Conservation (phyloP, 2,888 invertebrate genomes). For the Margaritifera margaritifera region DNA sequence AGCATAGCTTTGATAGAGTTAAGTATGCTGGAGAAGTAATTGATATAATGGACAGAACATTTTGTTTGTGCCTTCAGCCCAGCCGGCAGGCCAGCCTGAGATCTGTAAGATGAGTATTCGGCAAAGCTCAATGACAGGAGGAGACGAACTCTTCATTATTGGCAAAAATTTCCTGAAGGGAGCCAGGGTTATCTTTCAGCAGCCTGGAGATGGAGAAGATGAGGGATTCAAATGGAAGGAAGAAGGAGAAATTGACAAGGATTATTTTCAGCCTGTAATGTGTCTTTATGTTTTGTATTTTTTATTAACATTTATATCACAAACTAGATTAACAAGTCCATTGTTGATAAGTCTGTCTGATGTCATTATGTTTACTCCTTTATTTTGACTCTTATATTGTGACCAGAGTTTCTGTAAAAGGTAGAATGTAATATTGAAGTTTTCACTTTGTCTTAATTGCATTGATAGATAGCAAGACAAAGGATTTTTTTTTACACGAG, state of each 20-base stretch:
- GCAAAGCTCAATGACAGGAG: slow-evolving; percentile 63
- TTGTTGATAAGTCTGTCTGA: no score
- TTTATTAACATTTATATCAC: no score
- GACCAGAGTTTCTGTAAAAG: background rate
- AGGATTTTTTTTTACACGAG: no score
- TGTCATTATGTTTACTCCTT: no score
- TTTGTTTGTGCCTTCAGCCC: slow-evolving; percentile 63
- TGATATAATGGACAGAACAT: background rate
- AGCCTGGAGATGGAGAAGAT: slow-evolving; percentile 56
- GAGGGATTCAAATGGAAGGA: slow-evolving; percentile 69
- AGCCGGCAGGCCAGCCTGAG: slow-evolving; percentile 74
- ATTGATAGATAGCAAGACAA: background rate
- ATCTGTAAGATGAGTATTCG: slow-evolving; percentile 71
- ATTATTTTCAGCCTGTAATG: slow-evolving; percentile 71
- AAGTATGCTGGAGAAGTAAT: background rate
- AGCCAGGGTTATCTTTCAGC: slow-evolving; percentile 71
- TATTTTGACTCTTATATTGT: no score
- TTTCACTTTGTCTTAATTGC: background rate
- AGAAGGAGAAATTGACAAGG: slow-evolving; percentile 72
- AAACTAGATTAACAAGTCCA: no score
- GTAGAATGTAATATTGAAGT: background rate
- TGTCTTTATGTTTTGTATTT: no score
- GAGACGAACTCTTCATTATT: slow-evolving; percentile 73
- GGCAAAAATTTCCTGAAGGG: slow-evolving; percentile 74
- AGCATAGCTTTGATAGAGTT: background rate